Evolutionary conservation across 2,797 vertebrate genomes (phyloP), one percentile per base, ranked within the genome.

Genomic region (Catamblyrhynchus diadema): DNA sequence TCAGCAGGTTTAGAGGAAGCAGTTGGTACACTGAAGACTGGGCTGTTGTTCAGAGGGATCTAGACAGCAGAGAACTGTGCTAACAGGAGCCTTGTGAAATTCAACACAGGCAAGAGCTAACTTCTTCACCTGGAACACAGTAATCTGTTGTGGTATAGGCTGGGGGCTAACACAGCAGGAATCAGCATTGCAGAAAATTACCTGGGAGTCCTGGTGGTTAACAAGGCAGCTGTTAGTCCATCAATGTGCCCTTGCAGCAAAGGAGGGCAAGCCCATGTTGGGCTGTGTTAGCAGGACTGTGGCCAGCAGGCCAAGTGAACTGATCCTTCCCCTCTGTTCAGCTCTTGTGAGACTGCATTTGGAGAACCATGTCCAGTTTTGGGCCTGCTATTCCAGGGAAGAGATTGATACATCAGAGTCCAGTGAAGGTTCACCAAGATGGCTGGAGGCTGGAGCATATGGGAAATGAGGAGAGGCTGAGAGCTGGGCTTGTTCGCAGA

Each of bases 351-450:
- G 66, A 65, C n/a, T 4, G 0, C 9, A 5, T 72, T 56, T 81
- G 66, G 53, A 66, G 73, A 60, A 7, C 41, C 8, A 5, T 53
- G 30, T 32, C 53, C 23, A 13, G 19, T 69, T 78, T 61, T 35
- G 66, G 19, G 10, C 8, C 14, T 0, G 0, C 12, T 44, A 2
- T 35, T 60, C 44, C 9, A 33, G 47, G 16, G 21, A 54, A 65
- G 33, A 78, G 5, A 44, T 35, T 48, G 48, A 18, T 77, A 5
- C 18, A 27, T 21, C 21, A 4, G 23, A 69, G 33, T 53, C 41
- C 24, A 35, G 27, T 45, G 20, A 21, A 71, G n/a, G n/a, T 64
- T 72, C 78, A 50, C 48, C 60, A 42, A 22, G 57, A 39, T 53
- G 17, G 12, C 57, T 64, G 47, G 77, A 74, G 53, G 24, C 56